These are phyloP conservation scores for Allacma fusca DNA, from an alignment of 2,888 invertebrate genomes.

Conservation along the genomic window DNA sequence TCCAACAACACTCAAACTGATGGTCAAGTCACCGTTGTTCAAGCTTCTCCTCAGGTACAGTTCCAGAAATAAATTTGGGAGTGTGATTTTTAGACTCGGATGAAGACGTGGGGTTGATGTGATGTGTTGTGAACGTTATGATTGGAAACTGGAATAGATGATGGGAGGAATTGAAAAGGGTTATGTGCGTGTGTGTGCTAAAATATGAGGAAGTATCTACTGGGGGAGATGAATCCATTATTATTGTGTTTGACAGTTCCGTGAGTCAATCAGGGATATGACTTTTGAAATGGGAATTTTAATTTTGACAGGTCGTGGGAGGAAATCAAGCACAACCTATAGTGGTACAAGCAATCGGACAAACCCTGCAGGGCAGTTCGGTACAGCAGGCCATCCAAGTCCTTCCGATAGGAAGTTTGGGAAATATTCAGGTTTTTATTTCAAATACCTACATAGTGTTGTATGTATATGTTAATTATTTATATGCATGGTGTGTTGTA, in stretches of 20 bases:
- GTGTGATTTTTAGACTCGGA: no score
- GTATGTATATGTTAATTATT: no score
- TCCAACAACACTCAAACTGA: slow-evolving; percentile 29
- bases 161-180: background rate
- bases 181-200: background rate
- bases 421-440: slow-evolving; percentile 7
- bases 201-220: no score
- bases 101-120: background rate
- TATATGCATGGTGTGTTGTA: no score
- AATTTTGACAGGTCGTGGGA: slow-evolving; percentile 59
- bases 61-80: no score
- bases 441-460: background rate
- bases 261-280: no score
- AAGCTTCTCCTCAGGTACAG: slow-evolving; percentile 61
- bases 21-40: slow-evolving; percentile 68
- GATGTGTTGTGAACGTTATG: no score
- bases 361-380: slow-evolving; percentile 33
- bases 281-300: background rate
- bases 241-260: no score
- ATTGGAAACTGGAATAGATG: no score
- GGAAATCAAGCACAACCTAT: slow-evolving; percentile 52
- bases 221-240: no score
- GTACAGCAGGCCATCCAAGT: slow-evolving; percentile 57
- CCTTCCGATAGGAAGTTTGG: slow-evolving; percentile 54
- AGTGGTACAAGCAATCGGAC: slow-evolving; percentile 53